These are phyloP conservation scores for Lindbergichthys nudifrons DNA, from an alignment of 2,797 vertebrate species.

Conservation along the genomic window DNA sequence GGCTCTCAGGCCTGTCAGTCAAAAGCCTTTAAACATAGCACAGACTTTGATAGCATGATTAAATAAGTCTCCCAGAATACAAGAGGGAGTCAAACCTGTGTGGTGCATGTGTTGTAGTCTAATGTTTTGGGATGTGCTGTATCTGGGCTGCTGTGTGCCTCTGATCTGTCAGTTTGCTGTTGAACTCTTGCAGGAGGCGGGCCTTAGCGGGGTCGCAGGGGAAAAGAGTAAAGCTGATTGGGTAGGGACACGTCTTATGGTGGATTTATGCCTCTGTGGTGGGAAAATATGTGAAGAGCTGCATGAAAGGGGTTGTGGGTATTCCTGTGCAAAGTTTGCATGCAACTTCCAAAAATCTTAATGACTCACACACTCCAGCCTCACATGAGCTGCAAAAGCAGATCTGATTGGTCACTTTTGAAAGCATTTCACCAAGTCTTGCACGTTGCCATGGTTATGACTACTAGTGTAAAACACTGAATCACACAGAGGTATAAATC, in stretches of 20 bases:
- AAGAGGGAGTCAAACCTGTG: constrained; percentile 35
- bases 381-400: constrained; percentile 27
- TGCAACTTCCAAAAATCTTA: constrained; percentile 63
- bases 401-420: constrained; percentile 36
- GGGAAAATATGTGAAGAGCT: constrained; percentile 60
- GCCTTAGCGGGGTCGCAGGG: constrained; percentile 84
- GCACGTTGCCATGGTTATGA: constrained; percentile 41
- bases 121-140: constrained; percentile 73
- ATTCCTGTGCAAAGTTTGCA: constrained; percentile 72
- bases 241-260: constrained; percentile 85
- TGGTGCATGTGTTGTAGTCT: constrained; percentile 66
- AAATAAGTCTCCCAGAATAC: constrained; percentile 5
- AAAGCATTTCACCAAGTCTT: constrained; percentile 28
- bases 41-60: constrained; percentile 24
- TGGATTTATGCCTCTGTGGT: constrained; percentile 83
- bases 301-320: constrained; percentile 78
- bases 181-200: constrained; percentile 86
- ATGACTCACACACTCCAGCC: constrained; percentile 48
- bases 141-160: constrained; percentile 79
- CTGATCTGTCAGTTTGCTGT: constrained; percentile 85
- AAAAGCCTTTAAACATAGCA: constrained; percentile 21
- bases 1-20: constrained; percentile 43
- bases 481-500: constrained; percentile 80
- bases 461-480: constrained; percentile 11
- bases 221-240: constrained; percentile 86